Evolutionary conservation across 2,888 invertebrate genomes (phyloP), one percentile per base, ranked within the genome.

Genomic region (Drosophila siamana): DNA sequence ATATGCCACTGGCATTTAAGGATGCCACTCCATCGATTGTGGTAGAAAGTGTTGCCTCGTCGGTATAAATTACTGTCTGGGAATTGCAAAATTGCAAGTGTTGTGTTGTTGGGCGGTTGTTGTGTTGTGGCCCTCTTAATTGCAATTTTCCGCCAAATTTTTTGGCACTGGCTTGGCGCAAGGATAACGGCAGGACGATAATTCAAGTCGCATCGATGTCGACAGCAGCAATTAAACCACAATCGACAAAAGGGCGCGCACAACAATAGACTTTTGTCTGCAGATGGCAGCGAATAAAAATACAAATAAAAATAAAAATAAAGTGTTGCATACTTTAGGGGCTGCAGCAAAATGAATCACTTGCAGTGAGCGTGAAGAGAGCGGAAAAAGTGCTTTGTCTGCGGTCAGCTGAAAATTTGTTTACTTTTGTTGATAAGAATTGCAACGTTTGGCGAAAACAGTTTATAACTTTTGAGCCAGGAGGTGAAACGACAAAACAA

Each of bases 141-240:
- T 86, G 83, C 74, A 84, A 84, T 78, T 86, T 74, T 59, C 74
- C 82, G 69, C 74, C 74, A 71, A 64, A 56, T 67, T 54, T 54
- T 59, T 19, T 19, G 30, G 60, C 13, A 19, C 54, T 43, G 33
- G 41, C 38, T 8, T 13, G 9, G 26, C 38, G 40, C 40, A 30
- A 28, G 15, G 30, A 54, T 41, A 60, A 50, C 52, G 52, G 28
- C 30, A 46, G 38, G 9, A 33, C 62, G 30, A 71, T 57, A 71
- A 74, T 19, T 70, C 59, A 72, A 67, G 52, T 71, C 19, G 43
- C 36, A 33, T 26, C 67, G 57, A 70, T 62, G 69, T 50, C 55
- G 60, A 63, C 62, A 43, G 55, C 76, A 59, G 74, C 65, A 69
- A 77, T 67, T 69, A 76, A 64, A 54, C 48, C 43, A 33, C 72